These are phyloP conservation scores for Knipowitschia caucasica DNA, from an alignment of 2,797 vertebrate species.

Conservation along the genomic window DNA sequence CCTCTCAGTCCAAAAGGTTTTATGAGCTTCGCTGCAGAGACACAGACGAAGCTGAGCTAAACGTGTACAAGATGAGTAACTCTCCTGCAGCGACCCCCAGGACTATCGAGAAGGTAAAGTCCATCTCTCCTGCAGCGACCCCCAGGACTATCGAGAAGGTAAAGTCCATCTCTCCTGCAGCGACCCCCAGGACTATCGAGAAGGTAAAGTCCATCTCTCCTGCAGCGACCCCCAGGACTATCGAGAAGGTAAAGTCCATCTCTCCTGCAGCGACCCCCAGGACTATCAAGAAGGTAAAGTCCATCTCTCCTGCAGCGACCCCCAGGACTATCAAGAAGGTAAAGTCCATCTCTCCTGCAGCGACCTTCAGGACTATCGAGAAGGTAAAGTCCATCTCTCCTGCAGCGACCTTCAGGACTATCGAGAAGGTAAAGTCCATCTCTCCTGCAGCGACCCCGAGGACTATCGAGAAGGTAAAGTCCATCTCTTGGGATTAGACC, in stretches of 20 bases:
- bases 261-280: too few species aligned
- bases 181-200: conserved; percentile 86
- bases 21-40: conserved; percentile 92
- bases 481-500: too few species aligned
- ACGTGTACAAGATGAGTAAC: conserved; percentile 71
- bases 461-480: too few species aligned
- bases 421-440: too few species aligned
- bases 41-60: conserved; percentile 84
- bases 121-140: conserved; percentile 53
- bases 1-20: conserved; percentile 80
- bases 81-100: conserved; percentile 77
- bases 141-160: conserved; percentile 92
- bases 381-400: too few species aligned
- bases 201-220: conserved; percentile 74
- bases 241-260: conserved; percentile 81
- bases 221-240: conserved; percentile 81
- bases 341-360: too few species aligned
- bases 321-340: too few species aligned
- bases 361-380: too few species aligned
- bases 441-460: too few species aligned
- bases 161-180: conserved; percentile 17
- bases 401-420: too few species aligned
- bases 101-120: conserved; percentile 87
- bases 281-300: too few species aligned
- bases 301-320: too few species aligned